Evolutionary conservation across 2,113 vertebrate species (phyloP), one percentile per base, ranked within the genome.

Genomic region (Podocnemis expansa): DNA sequence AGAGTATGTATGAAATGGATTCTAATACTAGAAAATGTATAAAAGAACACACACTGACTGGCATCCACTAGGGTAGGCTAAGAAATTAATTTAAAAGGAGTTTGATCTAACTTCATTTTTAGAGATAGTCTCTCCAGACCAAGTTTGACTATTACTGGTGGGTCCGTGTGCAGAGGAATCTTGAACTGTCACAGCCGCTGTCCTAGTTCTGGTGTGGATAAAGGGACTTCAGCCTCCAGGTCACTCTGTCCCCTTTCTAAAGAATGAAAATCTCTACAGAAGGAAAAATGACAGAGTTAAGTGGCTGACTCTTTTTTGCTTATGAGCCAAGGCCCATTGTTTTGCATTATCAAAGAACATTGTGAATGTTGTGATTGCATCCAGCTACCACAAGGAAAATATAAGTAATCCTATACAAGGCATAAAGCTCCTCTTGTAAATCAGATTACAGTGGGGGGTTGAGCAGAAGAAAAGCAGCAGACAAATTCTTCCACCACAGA

Each of bases 41-140:
- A 87, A 54, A 0, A 0, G 4, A 43, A 56, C 0, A 0, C n/a
- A 87, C 52, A 80, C 51, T 55, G 0, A 1, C 12, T 87, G 54
- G 22, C n/a, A 81, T 8, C 0, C 0, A 75, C 73, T 6, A 0
- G 10, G 83, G 47, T n/a, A 58, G 76, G 85, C 1, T 17, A 83
- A 60, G 43, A 27, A 85, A 87, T n/a, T 31, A 6, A 54, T 88
- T 52, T 81, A 3, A 0, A 70, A 43, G 7, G 19, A 86, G 56
- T 86, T 51, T 16, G 24, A 84, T 75, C 56, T 22, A 38, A 25
- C 67, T 85, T 80, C 63, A 67, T 67, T 73, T 91, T 47, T 54
- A 22, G 49, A 8, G 49, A 73, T 5, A 80, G 80, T 0, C 0
- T 67, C 79, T n/a, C 25, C 25, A 41, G 58, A 17, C 88, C 49